phyloP scores from a whole-genome alignment of 2,797 vertebrate species.

The Merluccius polli region DNA sequence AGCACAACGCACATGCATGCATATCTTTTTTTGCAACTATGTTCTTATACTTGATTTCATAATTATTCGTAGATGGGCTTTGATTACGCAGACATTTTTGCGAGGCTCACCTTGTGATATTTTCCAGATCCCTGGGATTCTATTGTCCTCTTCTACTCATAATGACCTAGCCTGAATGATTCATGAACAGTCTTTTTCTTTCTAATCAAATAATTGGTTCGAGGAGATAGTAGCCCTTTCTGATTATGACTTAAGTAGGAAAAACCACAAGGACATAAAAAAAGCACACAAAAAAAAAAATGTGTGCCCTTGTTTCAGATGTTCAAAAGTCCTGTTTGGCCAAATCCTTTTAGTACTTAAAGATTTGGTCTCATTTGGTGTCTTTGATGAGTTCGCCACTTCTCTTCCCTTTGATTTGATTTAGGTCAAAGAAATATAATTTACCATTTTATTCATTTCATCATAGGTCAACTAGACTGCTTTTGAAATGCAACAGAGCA shows the following conservation, averaged over 20 bases:
- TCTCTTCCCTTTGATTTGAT: background rate
- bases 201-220: constrained; percentile 78
- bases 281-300: constrained; percentile 31
- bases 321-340: background rate
- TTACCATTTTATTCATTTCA: background rate
- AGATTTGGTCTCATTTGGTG: background rate
- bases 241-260: constrained; percentile 53
- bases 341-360: background rate
- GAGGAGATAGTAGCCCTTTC: constrained; percentile 60
- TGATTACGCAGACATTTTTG: constrained; percentile 52
- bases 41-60: background rate
- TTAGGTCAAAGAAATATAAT: background rate
- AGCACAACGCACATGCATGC: background rate
- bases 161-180: constrained; percentile 64
- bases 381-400: constrained; percentile 2
- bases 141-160: constrained; percentile 53
- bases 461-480: background rate
- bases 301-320: constrained; percentile 50
- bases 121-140: constrained; percentile 57
- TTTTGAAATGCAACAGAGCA: background rate
- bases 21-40: constrained; percentile 1
- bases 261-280: constrained; percentile 42
- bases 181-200: constrained; percentile 54
- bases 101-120: constrained; percentile 54
- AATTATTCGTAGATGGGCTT: constrained; percentile 30